Conservation (phyloP, 2,113 vertebrate species). For the Bufo gargarizans region DNA sequence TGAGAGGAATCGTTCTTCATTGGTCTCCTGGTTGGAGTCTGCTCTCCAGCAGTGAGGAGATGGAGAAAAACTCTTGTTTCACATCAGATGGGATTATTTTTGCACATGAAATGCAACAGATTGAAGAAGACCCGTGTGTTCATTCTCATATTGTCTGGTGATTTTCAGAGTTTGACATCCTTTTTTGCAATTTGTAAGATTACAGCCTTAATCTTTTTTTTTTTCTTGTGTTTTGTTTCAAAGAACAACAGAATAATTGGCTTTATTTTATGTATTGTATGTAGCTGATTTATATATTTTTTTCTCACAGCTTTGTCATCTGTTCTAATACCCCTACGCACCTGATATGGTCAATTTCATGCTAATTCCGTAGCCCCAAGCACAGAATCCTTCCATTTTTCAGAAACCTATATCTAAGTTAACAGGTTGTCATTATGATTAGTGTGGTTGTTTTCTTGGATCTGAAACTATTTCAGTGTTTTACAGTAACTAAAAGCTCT, state of each 20-base stretch:
- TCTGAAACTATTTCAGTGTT: too few relatives aligned
- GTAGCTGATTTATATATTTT: too few relatives aligned
- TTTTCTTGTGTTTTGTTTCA: neutral
- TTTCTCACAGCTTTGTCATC: too few relatives aligned
- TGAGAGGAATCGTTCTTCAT: slow-evolving; percentile 26
- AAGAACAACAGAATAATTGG: too few relatives aligned
- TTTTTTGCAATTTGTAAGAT: neutral
- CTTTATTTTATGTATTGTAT: too few relatives aligned
- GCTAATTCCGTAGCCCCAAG: neutral
- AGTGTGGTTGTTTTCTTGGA: too few relatives aligned
- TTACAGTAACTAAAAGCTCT: too few relatives aligned
- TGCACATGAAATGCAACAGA: neutral
- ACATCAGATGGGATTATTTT: slow-evolving; percentile 19
- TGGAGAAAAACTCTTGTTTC: slow-evolving; percentile 39
- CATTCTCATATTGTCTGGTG: neutral
- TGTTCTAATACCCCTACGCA: neutral
- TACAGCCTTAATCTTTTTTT: neutral
- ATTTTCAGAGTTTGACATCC: neutral
- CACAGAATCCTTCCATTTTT: neutral
- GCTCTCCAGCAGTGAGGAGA: slow-evolving; percentile 17
- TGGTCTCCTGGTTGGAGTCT: slow-evolving; percentile 10
- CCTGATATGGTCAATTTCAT: neutral
- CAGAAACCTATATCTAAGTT: too few relatives aligned
- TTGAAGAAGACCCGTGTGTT: neutral
- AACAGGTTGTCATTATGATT: too few relatives aligned